These are phyloP conservation scores for Hylomyscus alleni DNA, from an alignment of 2,797 vertebrate species.

Conservation along the genomic window DNA sequence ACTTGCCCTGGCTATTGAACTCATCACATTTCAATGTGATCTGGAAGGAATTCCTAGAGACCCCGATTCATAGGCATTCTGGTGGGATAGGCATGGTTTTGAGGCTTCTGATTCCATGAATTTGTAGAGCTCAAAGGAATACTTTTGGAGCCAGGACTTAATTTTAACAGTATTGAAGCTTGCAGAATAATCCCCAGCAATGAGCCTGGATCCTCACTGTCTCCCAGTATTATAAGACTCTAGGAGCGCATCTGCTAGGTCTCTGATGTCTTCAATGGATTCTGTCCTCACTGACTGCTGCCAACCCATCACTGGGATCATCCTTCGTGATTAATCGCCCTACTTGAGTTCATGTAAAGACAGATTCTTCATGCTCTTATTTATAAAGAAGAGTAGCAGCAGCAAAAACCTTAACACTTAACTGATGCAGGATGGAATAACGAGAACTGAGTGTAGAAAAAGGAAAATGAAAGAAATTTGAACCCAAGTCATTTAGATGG, in stretches of 20 bases:
- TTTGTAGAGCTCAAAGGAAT: background rate
- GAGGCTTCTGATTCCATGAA: too few species aligned
- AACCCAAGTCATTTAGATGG: background rate
- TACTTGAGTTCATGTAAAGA: background rate
- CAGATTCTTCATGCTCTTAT: background rate
- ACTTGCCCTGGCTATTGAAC: background rate
- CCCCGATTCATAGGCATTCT: background rate
- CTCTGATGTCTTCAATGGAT: background rate
- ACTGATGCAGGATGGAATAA: background rate
- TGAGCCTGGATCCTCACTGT: background rate
- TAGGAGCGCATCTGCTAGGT: background rate
- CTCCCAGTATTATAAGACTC: too few species aligned
- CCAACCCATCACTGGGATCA: background rate
- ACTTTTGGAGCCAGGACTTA: background rate
- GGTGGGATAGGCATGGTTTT: rapidly evolving
- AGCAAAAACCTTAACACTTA: background rate
- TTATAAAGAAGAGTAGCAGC: background rate
- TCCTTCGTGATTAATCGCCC: background rate
- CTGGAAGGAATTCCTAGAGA: background rate
- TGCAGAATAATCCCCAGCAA: background rate
- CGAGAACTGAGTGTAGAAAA: background rate
- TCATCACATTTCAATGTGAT: background rate
- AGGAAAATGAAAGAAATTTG: background rate
- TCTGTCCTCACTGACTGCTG: background rate
- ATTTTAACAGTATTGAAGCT: background rate